Evolutionary conservation across 1,140 invertebrate genomes (phyloP).

Genomic region (Heliconius himera): DNA sequence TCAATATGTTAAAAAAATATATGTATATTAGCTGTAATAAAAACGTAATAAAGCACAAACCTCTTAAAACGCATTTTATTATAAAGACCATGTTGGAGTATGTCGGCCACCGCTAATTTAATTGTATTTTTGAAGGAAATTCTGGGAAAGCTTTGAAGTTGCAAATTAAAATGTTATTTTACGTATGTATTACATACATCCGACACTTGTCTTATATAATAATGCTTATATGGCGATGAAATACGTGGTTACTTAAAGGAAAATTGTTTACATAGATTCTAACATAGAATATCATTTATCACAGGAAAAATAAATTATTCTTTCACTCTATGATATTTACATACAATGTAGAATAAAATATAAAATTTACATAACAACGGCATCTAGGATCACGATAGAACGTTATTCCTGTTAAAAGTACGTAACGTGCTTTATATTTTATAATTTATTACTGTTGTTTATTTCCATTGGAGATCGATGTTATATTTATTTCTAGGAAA

Average conservation of each 20-base stretch:
- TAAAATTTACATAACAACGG: too few species aligned
- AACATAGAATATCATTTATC: too few species aligned
- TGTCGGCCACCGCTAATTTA: neutral
- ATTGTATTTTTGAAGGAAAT: neutral
- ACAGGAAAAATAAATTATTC: too few species aligned
- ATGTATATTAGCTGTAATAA: neutral
- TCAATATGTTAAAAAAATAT: conserved; percentile 9
- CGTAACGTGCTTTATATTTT: too few species aligned
- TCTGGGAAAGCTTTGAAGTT: neutral
- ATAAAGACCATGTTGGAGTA: neutral
- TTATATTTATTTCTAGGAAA: neutral
- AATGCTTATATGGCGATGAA: neutral
- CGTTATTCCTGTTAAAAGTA: too few species aligned
- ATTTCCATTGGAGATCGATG: neutral
- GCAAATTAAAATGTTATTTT: neutral
- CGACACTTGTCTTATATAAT: neutral
- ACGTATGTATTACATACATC: neutral
- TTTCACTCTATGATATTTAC: too few species aligned
- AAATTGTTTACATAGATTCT: too few species aligned
- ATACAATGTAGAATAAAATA: too few species aligned
- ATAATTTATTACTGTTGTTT: neutral
- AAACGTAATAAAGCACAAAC: conserved; percentile 6
- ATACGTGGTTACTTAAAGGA: too few species aligned
- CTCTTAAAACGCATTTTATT: neutral
- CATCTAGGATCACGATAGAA: too few species aligned